A percentile compares a stretch with the other conserved stretches of the same genome.
These are phyloP conservation scores for Podocnemis expansa DNA, from an alignment of 2,113 vertebrate species.

Conservation along the genomic window DNA sequence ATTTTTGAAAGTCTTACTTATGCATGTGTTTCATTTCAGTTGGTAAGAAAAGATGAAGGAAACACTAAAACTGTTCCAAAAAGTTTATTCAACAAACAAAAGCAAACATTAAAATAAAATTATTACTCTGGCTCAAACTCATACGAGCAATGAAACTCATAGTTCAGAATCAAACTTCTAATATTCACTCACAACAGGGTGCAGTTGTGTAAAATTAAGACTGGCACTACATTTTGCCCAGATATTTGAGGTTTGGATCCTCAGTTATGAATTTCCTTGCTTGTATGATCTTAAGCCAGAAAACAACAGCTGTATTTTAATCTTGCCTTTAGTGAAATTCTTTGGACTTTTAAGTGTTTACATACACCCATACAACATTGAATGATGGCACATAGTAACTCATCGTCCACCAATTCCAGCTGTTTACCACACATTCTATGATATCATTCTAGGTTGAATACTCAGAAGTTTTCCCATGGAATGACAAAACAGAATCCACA, in stretches of 20 bases:
- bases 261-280: constrained; percentile 63
- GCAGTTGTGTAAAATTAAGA: constrained; percentile 68
- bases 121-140: constrained; percentile 49
- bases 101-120: constrained; percentile 57
- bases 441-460: constrained; percentile 59
- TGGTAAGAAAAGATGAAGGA: constrained; percentile 51
- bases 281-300: constrained; percentile 67
- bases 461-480: neutral
- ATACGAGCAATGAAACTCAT: constrained; percentile 55
- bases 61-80: constrained; percentile 39
- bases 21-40: constrained; percentile 30
- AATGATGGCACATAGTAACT: constrained; percentile 56
- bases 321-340: constrained; percentile 63
- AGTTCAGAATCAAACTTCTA: constrained; percentile 63
- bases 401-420: constrained; percentile 34
- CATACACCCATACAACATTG: constrained; percentile 20
- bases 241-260: constrained; percentile 69
- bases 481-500: constrained; percentile 35
- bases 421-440: constrained; percentile 48
- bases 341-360: constrained; percentile 55
- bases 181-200: constrained; percentile 61
- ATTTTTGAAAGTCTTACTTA: constrained; percentile 6
- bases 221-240: constrained; percentile 48
- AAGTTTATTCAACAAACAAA: constrained; percentile 45
- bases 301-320: constrained; percentile 66